A percentile compares a stretch with the other conserved stretches of the same genome.
Conservation (phyloP, 2,113 vertebrate genomes). For the Tapirus terrestris region DNA sequence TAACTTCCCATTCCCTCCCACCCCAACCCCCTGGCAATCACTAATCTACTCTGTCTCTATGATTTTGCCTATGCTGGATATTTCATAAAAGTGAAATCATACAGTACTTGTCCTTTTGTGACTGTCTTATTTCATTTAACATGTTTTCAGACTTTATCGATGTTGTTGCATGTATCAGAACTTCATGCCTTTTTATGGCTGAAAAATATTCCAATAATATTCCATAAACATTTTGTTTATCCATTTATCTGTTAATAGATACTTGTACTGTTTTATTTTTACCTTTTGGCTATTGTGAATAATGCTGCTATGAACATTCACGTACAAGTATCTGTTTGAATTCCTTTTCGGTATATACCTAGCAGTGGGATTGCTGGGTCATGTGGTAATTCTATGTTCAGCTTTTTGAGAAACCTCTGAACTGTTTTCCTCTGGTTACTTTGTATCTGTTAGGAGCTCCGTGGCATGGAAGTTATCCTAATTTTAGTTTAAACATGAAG, state of each 20-base stretch:
- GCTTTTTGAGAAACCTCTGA: background rate
- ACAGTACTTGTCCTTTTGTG: background rate
- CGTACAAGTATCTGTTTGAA: background rate
- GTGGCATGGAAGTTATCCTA: background rate
- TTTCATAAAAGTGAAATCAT: background rate
- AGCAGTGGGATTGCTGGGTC: background rate
- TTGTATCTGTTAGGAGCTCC: background rate
- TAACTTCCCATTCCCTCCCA: background rate
- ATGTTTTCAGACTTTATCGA: background rate
- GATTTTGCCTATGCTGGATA: background rate
- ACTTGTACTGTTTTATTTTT: background rate
- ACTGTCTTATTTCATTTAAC: background rate
- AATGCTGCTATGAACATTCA: background rate
- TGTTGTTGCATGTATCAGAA: background rate
- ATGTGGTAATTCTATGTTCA: background rate
- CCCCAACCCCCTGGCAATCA: background rate
- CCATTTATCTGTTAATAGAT: background rate
- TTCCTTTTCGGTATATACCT: background rate
- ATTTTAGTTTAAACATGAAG: background rate
- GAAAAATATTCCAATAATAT: background rate
- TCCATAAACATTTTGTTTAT: background rate
- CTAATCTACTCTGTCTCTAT: background rate
- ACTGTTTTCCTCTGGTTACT: background rate
- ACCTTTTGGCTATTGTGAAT: background rate
- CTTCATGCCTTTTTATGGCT: conserved; percentile 10